phyloP scores from a whole-genome alignment of 2,888 invertebrate genomes.

The Aphidoletes aphidimyza region DNA sequence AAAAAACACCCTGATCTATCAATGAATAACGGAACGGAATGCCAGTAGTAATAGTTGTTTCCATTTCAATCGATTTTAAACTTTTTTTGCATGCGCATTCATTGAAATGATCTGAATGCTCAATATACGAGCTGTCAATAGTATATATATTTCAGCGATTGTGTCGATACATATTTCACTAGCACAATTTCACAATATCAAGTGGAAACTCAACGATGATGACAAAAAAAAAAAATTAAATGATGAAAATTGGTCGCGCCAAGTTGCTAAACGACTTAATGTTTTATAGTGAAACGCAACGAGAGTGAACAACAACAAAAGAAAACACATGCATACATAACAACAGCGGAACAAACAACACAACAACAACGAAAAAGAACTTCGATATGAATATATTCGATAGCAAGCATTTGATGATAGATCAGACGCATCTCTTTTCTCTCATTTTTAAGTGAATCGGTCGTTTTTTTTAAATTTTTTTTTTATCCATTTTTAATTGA shows the following conservation, averaged over 20 bases:
- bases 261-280: neutral
- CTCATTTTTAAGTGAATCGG: neutral
- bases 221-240: slow-evolving; percentile 16
- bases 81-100: neutral
- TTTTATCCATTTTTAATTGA: slow-evolving; percentile 39
- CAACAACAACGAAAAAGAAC: neutral
- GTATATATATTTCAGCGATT: slow-evolving; percentile 3
- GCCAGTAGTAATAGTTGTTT: neutral
- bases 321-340: neutral
- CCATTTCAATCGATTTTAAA: slow-evolving; percentile 27
- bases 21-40: neutral
- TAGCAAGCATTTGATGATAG: neutral
- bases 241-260: neutral
- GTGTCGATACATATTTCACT: neutral
- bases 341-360: neutral
- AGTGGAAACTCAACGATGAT: neutral
- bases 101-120: neutral
- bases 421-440: slow-evolving; percentile 1
- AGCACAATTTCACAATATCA: neutral
- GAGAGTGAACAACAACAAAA: neutral
- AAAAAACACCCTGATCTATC: slow-evolving; percentile 16
- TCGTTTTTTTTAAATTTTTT: neutral
- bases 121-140: neutral
- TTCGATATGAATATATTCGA: neutral
- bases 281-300: neutral